phyloP scores from a whole-genome alignment of 1,140 invertebrate species.

The Agrypnia vestita region DNA sequence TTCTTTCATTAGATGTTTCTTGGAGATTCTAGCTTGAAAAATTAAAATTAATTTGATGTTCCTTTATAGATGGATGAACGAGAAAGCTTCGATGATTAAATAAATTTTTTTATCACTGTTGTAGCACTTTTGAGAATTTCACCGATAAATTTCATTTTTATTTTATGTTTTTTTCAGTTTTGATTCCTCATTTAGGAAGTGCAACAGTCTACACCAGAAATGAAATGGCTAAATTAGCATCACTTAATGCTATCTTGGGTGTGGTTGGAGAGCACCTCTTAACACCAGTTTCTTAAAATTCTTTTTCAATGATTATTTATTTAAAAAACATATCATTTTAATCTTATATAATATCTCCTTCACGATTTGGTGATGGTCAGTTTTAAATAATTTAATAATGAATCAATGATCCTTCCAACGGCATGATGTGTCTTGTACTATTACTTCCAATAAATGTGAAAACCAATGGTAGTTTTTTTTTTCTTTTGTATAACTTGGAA shows the following conservation, averaged over 20 bases:
- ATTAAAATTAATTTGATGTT: too few relatives aligned
- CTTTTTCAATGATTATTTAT: not conserved
- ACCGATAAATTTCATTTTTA: too few relatives aligned
- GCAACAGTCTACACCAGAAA: conserved; percentile 84
- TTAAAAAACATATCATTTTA: not conserved
- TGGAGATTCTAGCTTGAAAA: too few relatives aligned
- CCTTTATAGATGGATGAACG: too few relatives aligned
- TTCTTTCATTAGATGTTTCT: too few relatives aligned
- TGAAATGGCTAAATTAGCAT: conserved; percentile 85
- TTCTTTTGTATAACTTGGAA: conserved; percentile 89
- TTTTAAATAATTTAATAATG: conserved; percentile 80
- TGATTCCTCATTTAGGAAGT: conserved; percentile 91
- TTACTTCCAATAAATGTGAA: conserved; percentile 89
- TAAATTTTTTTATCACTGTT: too few relatives aligned
- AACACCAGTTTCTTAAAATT: conserved; percentile 63
- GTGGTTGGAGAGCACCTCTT: conserved; percentile 80
- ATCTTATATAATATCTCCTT: conserved; percentile 33
- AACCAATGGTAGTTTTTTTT: conserved; percentile 89
- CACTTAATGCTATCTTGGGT: conserved; percentile 85
- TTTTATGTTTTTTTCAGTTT: conserved; percentile 73
- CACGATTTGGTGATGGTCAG: conserved; percentile 80
- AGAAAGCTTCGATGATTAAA: too few relatives aligned
- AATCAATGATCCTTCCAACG: conserved; percentile 83
- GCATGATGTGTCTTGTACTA: conserved; percentile 88
- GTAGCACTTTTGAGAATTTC: too few relatives aligned